phyloP scores from a whole-genome alignment of 2,113 vertebrate genomes.

The Salminus brasiliensis region DNA sequence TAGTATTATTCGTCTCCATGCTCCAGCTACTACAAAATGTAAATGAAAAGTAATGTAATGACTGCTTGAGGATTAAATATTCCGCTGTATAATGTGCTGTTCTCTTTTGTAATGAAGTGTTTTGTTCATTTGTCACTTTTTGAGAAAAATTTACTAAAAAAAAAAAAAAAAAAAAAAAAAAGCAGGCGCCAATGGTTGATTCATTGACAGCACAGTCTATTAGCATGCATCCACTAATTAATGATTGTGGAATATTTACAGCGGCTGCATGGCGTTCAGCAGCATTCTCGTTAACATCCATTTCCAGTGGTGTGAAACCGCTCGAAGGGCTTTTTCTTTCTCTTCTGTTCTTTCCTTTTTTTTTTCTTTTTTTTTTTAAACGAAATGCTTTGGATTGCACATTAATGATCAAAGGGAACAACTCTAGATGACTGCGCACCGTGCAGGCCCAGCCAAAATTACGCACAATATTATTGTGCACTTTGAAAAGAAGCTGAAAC shows the following conservation, averaged over 20 bases:
- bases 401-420: conserved; percentile 49
- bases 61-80: background rate
- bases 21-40: background rate
- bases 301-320: conserved; percentile 40
- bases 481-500: conserved; percentile 32
- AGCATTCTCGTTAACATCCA: conserved; percentile 45
- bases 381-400: conserved; percentile 42
- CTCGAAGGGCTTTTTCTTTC: conserved; percentile 14
- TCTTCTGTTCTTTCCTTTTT: background rate
- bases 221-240: conserved; percentile 52
- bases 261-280: conserved; percentile 5
- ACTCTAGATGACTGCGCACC: conserved; percentile 15
- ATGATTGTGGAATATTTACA: conserved; percentile 45
- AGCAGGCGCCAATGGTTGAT: conserved; percentile 8
- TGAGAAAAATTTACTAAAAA: too few species aligned
- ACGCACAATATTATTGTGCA: conserved; percentile 26
- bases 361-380: too few species aligned
- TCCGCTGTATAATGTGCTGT: background rate
- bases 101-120: conserved; percentile 35
- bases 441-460: conserved; percentile 24
- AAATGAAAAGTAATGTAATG: conserved; percentile 20
- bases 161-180: conserved; percentile 8
- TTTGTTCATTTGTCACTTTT: conserved; percentile 17
- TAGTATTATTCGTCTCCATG: background rate
- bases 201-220: conserved; percentile 40